These are phyloP conservation scores for Vulpes ferrilata DNA, from an alignment of 2,113 vertebrate genomes.

Conservation along the genomic window DNA sequence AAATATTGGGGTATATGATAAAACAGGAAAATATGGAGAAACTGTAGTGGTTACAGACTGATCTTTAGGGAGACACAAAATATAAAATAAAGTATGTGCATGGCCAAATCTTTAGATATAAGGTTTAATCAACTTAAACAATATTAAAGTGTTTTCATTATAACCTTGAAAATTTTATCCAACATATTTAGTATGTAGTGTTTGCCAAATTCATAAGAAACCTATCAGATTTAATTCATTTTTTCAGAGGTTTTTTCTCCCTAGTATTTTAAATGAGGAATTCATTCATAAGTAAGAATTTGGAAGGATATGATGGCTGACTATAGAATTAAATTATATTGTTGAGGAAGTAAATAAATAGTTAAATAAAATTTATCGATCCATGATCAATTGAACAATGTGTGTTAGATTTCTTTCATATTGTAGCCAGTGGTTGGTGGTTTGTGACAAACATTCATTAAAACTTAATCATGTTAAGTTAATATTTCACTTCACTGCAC, in stretches of 20 bases:
- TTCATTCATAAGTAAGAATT: background rate
- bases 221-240: background rate
- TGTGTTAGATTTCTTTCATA: background rate
- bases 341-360: background rate
- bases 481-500: background rate
- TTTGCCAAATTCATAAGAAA: background rate
- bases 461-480: background rate
- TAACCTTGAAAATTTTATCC: background rate
- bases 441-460: constrained; percentile 22
- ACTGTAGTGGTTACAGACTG: background rate
- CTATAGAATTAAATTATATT: background rate
- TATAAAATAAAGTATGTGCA: background rate
- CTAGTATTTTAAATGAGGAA: background rate
- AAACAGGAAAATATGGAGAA: background rate
- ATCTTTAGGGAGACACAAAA: background rate
- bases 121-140: background rate
- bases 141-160: background rate
- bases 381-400: background rate
- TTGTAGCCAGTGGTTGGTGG: background rate
- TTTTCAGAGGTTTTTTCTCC: background rate
- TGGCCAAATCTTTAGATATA: background rate
- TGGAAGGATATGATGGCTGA: background rate
- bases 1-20: background rate
- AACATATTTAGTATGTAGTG: background rate
- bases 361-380: background rate